These are phyloP conservation scores for Mythimna impura DNA, from an alignment of 2,888 invertebrate species.

Conservation along the genomic window DNA sequence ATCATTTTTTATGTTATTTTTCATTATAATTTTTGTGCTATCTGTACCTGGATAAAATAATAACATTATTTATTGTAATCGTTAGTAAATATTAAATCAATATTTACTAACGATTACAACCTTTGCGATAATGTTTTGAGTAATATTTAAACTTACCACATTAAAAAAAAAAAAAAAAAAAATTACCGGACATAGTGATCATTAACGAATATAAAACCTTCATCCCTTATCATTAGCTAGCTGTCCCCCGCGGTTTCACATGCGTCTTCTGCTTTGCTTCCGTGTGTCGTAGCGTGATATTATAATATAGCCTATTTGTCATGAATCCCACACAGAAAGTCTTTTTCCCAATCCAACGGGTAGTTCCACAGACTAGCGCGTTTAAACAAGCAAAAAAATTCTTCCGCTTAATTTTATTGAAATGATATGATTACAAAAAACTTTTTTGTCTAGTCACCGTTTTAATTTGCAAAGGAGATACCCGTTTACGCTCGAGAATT, in stretches of 20 bases:
- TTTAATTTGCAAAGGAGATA: slow-evolving; percentile 12
- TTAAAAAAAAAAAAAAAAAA: not conserved
- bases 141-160: not conserved
- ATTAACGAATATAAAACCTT: not conserved
- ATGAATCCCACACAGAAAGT: too few relatives aligned
- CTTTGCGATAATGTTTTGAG: slow-evolving; percentile 14
- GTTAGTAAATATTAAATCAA: slow-evolving; percentile 19
- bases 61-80: not conserved
- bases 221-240: not conserved
- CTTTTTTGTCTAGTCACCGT: not conserved
- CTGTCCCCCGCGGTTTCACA: too few relatives aligned
- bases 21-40: not conserved
- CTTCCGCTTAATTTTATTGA: too few relatives aligned
- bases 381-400: too few relatives aligned
- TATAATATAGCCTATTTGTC: too few relatives aligned
- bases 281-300: too few relatives aligned
- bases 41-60: not conserved
- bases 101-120: too few relatives aligned
- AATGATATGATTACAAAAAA: not conserved
- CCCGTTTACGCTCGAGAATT: slow-evolving; percentile 6
- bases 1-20: not conserved
- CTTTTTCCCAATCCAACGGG: too few relatives aligned
- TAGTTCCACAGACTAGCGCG: too few relatives aligned
- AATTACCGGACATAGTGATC: not conserved
- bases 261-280: too few relatives aligned